Evolutionary conservation across 35 echinoderm and acorn worm genomes (phyloP), one percentile per base, ranked within the genome.

Genomic region (Holothuria glaberrima): DNA sequence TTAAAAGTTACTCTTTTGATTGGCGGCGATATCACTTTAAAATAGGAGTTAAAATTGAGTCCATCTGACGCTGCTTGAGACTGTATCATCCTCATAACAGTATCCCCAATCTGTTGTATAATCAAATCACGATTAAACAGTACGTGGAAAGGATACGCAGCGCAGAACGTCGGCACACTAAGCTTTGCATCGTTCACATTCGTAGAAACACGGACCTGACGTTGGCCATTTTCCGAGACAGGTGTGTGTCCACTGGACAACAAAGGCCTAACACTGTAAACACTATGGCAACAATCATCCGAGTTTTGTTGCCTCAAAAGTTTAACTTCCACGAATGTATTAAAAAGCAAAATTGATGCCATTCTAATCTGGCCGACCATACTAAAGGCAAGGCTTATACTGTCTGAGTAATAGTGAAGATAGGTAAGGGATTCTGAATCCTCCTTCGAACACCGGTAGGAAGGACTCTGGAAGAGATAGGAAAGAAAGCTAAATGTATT

Each of bases 291-390:
- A 46, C 92, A 86, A n/a, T 91, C 90, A 1, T 91, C 83, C 12
- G 71, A 74, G 56, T 86, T 88, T 61, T 89, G 91, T 66, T 96
- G 86, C 20, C 80, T 68, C 36, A 73, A 69, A 27, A 94, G 73
- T 86, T 94, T 64, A 12, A 97, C 95, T 46, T 97, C 92, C 48
- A 97, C 95, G 75, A 94, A 97, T 57, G 95, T 92, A 90, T 97
- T 94, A 68, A 97, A 97, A 69, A 97, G 88, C 29, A 97, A 86
- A 75, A 94, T 92, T 27, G 95, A 97, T 31, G 92, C 90, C 95
- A 94, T 97, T 48, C 85, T 87, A 58, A 97, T 91, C 80, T 97
- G 95, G 75, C 95, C 95, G 60, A 94, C 71, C 95, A 97, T 97
- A 67, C 95, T 97, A 75, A 92, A 66, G 76, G 90, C 90, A 38